Evolutionary conservation across 2,113 vertebrate genomes (phyloP).

Genomic region (Danionella cerebrum): DNA sequence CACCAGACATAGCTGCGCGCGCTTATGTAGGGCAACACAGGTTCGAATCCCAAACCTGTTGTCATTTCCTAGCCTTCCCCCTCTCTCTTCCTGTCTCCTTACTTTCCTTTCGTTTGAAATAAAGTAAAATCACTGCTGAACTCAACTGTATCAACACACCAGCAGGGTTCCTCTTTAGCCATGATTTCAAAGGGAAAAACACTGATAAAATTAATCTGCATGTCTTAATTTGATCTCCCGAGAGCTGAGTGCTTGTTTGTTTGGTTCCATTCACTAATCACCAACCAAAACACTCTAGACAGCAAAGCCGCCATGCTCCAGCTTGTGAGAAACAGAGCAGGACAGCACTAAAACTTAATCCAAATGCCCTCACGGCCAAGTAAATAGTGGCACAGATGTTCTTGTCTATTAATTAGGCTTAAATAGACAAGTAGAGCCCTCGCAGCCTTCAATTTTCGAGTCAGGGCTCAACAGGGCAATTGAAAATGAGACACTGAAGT

Average conservation of each 20-base stretch:
- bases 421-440: background rate
- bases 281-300: conserved; percentile 8
- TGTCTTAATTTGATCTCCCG: background rate
- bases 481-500: background rate
- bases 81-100: too few relatives aligned
- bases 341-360: background rate
- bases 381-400: background rate
- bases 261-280: conserved; percentile 1
- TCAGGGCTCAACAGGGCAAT: background rate
- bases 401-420: background rate
- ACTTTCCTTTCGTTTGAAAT: too few relatives aligned
- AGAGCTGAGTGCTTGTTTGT: background rate
- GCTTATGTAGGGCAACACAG: too few relatives aligned
- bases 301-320: background rate
- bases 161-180: background rate
- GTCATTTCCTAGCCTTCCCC: too few relatives aligned
- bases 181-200: background rate
- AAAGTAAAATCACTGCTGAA: too few relatives aligned
- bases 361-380: background rate
- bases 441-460: background rate
- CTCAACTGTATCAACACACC: too few relatives aligned
- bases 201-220: background rate
- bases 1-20: too few relatives aligned
- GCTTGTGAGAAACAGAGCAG: background rate
- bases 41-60: too few relatives aligned